phyloP scores from a whole-genome alignment of 2,797 vertebrate species.

The Anabacerthia variegaticeps region DNA sequence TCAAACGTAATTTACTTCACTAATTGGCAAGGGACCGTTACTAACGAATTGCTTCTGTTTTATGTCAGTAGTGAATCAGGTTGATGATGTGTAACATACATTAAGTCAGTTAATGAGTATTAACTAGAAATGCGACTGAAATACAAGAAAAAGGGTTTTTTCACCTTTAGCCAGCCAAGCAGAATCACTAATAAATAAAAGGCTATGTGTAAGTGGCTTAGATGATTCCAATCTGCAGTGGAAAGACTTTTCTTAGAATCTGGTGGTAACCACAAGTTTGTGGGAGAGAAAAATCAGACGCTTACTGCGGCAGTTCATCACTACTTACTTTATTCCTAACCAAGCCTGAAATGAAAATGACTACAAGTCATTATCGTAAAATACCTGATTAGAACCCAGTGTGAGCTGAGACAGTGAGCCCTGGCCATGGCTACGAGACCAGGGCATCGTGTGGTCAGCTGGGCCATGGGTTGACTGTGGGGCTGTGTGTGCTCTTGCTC shows the following conservation, averaged over 20 bases:
- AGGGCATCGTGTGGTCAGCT: neutral
- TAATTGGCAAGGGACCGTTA: constrained; percentile 60
- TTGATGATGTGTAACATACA: constrained; percentile 55
- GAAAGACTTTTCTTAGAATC: constrained; percentile 66
- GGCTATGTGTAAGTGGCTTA: constrained; percentile 39
- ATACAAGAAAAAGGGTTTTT: constrained; percentile 37
- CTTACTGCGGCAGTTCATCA: constrained; percentile 37
- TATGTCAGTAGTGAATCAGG: constrained; percentile 66
- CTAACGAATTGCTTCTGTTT: constrained; percentile 65
- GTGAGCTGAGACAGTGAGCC: neutral
- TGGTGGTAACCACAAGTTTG: constrained; percentile 51
- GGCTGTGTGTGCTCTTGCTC: neutral
- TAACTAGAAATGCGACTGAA: constrained; percentile 59
- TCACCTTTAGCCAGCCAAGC: constrained; percentile 31
- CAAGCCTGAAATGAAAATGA: constrained; percentile 41
- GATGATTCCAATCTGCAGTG: constrained; percentile 58
- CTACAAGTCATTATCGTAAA: constrained; percentile 51
- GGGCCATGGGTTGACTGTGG: neutral
- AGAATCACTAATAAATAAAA: constrained; percentile 46
- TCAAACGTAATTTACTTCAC: constrained; percentile 57
- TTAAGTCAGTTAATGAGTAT: constrained; percentile 57
- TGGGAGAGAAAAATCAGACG: constrained; percentile 26
- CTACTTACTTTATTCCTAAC: constrained; percentile 14
- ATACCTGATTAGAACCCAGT: neutral
- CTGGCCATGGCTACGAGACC: neutral